Evolutionary conservation across 2,888 invertebrate genomes (phyloP), one percentile per base, ranked within the genome.

Genomic region (Noctua fimbriata): DNA sequence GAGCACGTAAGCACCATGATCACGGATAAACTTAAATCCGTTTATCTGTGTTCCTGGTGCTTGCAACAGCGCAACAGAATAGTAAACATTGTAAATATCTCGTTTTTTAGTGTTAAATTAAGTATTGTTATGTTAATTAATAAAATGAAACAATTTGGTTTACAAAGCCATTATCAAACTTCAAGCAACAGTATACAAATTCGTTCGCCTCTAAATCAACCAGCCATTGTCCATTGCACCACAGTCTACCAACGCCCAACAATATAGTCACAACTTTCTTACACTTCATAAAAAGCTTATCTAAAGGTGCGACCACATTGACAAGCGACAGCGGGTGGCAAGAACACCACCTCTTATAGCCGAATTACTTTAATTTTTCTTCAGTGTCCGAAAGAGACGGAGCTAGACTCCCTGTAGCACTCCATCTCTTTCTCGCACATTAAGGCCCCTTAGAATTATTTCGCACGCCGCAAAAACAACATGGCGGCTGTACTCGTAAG

Each of bases 281-380:
- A 60, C 67, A 76, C 69, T 82, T 79, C 69, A 82, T 81, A 85
- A 85, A 85, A 85, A 85, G 76, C 76, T 82, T 85, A 79, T 85
- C 74, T 74, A 47, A 73, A 24, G 41, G 60, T 47, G 2, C 18
- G 60, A 60, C 65, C 66, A 47, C 76, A 79, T 63, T 66, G 69
- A 47, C 77, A 32, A n/a, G 58, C 14, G 73, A 10, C 28, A 58
- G 32, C 47, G 73, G 60, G 32, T 41, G 28, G 47, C 76, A 72
- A 75, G 76, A 67, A 79, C 69, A 18, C n/a, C 41, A 16, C n/a
- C 12, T 66, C 41, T 66, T 67, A 44, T 2, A 67, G n/a, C 41
- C 44, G 24, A 47, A 18, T 28, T 44, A 67, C n/a, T 67, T 67
- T 28, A n/a, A 65, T 65, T 2, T 65, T 67, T 6, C 44, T 67